Evolutionary conservation across 2,797 vertebrate species (phyloP), one percentile per base, ranked within the genome.

Genomic region (Macropus fuliginosus): DNA sequence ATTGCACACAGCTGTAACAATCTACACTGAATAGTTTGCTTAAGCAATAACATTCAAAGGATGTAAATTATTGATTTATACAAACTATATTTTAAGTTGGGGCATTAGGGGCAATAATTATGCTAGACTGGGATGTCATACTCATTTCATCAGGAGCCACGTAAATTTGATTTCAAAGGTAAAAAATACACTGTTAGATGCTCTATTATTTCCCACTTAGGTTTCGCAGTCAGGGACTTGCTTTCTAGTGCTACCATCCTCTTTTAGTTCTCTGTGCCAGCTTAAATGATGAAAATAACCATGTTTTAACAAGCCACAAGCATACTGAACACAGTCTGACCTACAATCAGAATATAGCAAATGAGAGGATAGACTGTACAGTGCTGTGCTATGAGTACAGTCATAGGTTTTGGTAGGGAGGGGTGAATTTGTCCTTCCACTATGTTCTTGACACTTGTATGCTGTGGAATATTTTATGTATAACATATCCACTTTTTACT

Each of bases 1-100:
- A 95, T 96, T 97, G 95, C 96, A 97, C 62, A 21, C 98, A 98
- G 97, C 97, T 95, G 96, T 98, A 97, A 87, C 96, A 96, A 98
- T 98, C 98, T 98, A 98, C 98, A 98, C 98, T 98, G 98, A 98
- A 98, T 98, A 97, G 97, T 98, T 98, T 99, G 99, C 98, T 99
- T 98, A 98, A 99, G 99, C 99, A 99, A 99, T 99, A 99, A 99
- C 98, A 98, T 99, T 99, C 99, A 98, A 99, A 95, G 96, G 94
- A 96, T 98, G 98, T 98, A 98, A 99, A 97, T 98, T 97, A 98
- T 97, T 97, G 97, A 97, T 97, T 97, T 97, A 96, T 97, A 97
- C 95, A 98, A 98, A 99, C 98, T 98, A 46, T 87, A 31, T 98
- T 97, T 97, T 97, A 98, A 98, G 96, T 98, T 98, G 98, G 98